Evolutionary conservation across 2,797 vertebrate species (phyloP).

Genomic region (Centroberyx gerrardi): DNA sequence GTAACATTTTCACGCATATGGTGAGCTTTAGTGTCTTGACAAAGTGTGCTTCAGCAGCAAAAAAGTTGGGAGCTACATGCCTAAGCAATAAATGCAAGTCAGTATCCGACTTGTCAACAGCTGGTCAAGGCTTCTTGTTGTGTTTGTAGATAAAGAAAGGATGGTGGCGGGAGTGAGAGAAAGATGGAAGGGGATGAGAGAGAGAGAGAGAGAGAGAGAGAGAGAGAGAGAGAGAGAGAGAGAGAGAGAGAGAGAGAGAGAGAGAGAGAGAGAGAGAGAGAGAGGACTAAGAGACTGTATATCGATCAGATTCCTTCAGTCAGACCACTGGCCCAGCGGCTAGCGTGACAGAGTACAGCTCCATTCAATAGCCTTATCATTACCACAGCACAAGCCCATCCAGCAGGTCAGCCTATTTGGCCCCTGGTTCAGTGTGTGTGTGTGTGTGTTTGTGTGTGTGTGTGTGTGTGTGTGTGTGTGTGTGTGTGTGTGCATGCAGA

Average conservation of each 20-base stretch:
- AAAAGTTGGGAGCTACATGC: not conserved
- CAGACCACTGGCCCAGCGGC: slow-evolving; percentile 66
- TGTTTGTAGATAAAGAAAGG: slow-evolving; percentile 17
- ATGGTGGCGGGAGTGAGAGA: slow-evolving; percentile 1
- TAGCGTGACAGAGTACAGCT: slow-evolving; percentile 78
- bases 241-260: slow-evolving; percentile 14
- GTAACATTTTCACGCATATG: too few relatives aligned
- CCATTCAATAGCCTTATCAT: slow-evolving; percentile 84
- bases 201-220: slow-evolving; percentile 12
- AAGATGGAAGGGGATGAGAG: too few relatives aligned
- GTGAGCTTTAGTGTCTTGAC: too few relatives aligned
- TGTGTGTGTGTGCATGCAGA: not conserved
- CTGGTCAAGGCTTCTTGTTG: too few relatives aligned
- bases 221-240: slow-evolving; percentile 26
- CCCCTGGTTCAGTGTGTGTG: slow-evolving; percentile 47
- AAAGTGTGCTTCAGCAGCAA: too few relatives aligned
- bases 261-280: slow-evolving; percentile 17
- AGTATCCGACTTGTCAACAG: too few relatives aligned
- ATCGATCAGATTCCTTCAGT: slow-evolving; percentile 82
- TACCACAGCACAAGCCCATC: slow-evolving; percentile 76
- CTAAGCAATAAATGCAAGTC: not conserved
- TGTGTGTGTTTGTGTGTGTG: slow-evolving; percentile 10
- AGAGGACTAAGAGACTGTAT: slow-evolving; percentile 44
- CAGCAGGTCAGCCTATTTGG: slow-evolving; percentile 76
- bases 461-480: not conserved